Conservation (phyloP, 2,797 vertebrate genomes). For the Masticophis lateralis region DNA sequence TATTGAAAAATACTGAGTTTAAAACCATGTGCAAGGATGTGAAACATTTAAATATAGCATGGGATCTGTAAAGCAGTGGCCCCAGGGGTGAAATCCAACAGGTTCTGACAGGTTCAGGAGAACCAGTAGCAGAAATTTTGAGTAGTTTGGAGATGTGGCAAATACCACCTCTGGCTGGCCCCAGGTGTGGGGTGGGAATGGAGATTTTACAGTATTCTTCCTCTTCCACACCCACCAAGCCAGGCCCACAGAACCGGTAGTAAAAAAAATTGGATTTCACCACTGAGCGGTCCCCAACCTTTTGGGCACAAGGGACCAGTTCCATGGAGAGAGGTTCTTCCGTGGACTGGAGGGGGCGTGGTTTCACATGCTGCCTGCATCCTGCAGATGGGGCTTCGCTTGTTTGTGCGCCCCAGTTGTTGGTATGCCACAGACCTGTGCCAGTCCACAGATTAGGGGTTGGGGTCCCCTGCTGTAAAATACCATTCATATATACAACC, state of each 20-base stretch:
- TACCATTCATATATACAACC: not conserved
- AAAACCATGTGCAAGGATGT: not conserved
- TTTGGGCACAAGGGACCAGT: not conserved
- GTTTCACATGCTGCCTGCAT: not conserved
- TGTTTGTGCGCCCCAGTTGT: not conserved
- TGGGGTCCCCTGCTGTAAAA: not conserved
- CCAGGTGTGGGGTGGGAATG: too few relatives aligned
- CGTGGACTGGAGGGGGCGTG: rapidly evolving
- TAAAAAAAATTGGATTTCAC: too few relatives aligned
- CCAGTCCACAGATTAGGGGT: not conserved
- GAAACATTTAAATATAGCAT: not conserved
- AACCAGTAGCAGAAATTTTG: too few relatives aligned
- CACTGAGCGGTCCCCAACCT: too few relatives aligned
- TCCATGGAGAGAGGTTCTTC: not conserved
- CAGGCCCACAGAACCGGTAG: too few relatives aligned
- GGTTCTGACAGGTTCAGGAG: too few relatives aligned
- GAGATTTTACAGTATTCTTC: too few relatives aligned
- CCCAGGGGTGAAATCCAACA: too few relatives aligned
- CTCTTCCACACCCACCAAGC: too few relatives aligned
- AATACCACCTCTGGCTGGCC: too few relatives aligned
- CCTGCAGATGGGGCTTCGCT: not conserved
- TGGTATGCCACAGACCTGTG: not conserved
- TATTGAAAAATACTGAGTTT: not conserved
- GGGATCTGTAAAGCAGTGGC: too few relatives aligned
- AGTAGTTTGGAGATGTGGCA: too few relatives aligned